Conservation (phyloP, 2,113 vertebrate genomes). For the Scomber colias region DNA sequence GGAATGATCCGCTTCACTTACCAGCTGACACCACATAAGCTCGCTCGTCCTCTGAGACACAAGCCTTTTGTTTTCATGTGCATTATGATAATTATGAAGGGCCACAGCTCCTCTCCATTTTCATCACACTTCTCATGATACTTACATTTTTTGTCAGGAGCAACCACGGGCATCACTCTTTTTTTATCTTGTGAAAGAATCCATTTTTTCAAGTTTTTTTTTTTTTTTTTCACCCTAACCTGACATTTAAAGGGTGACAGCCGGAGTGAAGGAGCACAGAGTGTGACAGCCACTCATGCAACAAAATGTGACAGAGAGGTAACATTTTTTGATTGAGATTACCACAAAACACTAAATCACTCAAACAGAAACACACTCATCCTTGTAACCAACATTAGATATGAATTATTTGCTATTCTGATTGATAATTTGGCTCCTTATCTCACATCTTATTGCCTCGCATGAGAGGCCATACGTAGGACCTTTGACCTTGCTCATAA, state of each 20-base stretch:
- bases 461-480: slow-evolving; percentile 46
- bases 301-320: slow-evolving; percentile 53
- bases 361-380: slow-evolving; percentile 35
- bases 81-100: slow-evolving; percentile 82
- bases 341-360: slow-evolving; percentile 45
- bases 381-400: slow-evolving; percentile 44
- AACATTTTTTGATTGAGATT: slow-evolving; percentile 48
- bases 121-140: slow-evolving; percentile 71
- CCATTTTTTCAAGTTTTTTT: neutral
- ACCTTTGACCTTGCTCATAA: slow-evolving; percentile 83
- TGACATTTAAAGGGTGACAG: slow-evolving; percentile 77
- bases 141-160: slow-evolving; percentile 55
- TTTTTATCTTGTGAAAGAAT: slow-evolving; percentile 38
- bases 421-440: slow-evolving; percentile 63
- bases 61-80: slow-evolving; percentile 81
- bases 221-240: slow-evolving; percentile 43
- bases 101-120: slow-evolving; percentile 76
- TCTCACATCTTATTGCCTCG: slow-evolving; percentile 58
- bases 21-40: slow-evolving; percentile 82
- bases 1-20: slow-evolving; percentile 81
- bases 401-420: slow-evolving; percentile 26
- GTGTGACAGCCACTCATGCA: slow-evolving; percentile 64
- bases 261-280: slow-evolving; percentile 54
- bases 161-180: slow-evolving; percentile 1
- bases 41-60: slow-evolving; percentile 76